phyloP scores from a whole-genome alignment of 2,797 vertebrate genomes.

The Sarcoramphus papa region DNA sequence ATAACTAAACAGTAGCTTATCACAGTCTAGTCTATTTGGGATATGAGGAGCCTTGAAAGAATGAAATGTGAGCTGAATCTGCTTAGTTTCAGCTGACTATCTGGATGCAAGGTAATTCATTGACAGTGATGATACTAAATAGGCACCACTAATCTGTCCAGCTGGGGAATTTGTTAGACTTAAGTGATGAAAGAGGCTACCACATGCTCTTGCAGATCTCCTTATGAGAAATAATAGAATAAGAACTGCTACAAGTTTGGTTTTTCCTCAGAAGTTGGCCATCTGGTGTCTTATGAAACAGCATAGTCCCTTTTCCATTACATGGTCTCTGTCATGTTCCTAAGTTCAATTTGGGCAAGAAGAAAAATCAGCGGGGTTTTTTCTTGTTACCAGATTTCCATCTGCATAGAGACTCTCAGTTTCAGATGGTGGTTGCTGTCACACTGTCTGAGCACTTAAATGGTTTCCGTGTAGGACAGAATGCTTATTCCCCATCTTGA shows the following conservation, averaged over 20 bases:
- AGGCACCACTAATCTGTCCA: background rate
- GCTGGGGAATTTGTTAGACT: background rate
- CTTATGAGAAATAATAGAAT: background rate
- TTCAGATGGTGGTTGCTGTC: background rate
- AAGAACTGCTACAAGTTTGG: background rate
- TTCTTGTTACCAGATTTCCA: background rate
- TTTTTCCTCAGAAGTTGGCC: background rate
- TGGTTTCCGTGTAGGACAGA: background rate
- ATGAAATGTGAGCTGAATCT: background rate
- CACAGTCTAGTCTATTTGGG: background rate
- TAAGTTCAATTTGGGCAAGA: background rate
- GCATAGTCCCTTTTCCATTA: fast-evolving
- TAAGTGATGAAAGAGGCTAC: background rate
- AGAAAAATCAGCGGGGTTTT: background rate
- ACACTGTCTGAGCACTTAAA: background rate
- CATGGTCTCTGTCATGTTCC: background rate
- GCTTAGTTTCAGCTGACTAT: background rate
- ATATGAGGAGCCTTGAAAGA: background rate
- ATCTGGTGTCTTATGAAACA: fast-evolving
- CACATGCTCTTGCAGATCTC: background rate
- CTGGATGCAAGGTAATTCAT: background rate
- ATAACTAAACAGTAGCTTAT: background rate
- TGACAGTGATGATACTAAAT: background rate
- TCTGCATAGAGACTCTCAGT: background rate
- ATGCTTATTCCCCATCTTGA: background rate